Evolutionary conservation across 1,140 invertebrate species (phyloP).

Genomic region (Ostrea edulis): DNA sequence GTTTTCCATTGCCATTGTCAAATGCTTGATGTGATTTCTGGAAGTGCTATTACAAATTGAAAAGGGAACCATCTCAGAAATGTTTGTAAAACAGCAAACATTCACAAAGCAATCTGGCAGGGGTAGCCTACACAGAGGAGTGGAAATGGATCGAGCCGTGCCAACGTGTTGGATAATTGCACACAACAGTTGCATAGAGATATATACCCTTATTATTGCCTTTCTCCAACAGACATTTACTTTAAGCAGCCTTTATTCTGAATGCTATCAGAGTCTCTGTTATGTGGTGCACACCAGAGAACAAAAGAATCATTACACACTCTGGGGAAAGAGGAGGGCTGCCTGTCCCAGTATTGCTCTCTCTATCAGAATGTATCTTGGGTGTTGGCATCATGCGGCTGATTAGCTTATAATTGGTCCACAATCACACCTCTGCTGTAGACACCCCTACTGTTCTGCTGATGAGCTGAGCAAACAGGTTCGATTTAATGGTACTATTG

Average conservation of each 20-base stretch:
- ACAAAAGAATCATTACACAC: not conserved
- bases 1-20: slow-evolving; percentile 21
- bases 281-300: not conserved
- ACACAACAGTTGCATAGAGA: slow-evolving; percentile 13
- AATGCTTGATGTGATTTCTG: slow-evolving; percentile 30
- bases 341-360: not conserved
- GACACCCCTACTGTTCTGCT: not conserved
- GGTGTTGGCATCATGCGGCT: not conserved
- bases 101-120: not conserved
- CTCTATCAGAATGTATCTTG: not conserved
- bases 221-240: not conserved
- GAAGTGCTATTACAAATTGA: slow-evolving; percentile 1
- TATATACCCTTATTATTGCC: not conserved
- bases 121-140: not conserved
- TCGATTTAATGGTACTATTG: not conserved
- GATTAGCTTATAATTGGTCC: slow-evolving; percentile 35
- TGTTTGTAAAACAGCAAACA: not conserved
- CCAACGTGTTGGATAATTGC: not conserved
- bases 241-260: not conserved
- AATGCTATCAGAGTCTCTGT: slow-evolving; percentile 5
- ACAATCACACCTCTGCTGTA: not conserved
- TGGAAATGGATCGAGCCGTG: not conserved
- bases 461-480: slow-evolving; percentile 22
- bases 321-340: not conserved
- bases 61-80: slow-evolving; percentile 17